Conservation (phyloP, 2,113 vertebrate species). For the Sisor rabdophorus region DNA sequence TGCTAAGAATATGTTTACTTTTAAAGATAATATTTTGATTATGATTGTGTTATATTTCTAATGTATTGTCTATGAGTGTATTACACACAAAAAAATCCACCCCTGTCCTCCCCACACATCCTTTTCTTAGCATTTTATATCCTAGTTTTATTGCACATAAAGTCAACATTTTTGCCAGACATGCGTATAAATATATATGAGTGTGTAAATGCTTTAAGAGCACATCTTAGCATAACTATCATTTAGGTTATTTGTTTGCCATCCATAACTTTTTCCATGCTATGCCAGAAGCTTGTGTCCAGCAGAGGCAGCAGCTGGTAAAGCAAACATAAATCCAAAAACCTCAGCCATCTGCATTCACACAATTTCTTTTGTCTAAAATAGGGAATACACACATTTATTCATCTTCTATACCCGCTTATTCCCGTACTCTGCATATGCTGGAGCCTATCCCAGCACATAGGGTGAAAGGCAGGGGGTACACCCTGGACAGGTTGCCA, state of each 20-base stretch:
- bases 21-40: no score
- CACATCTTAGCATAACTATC: neutral
- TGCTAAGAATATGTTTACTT: no score
- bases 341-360: constrained; percentile 13
- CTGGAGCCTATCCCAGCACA: no score
- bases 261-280: neutral
- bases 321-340: neutral
- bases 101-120: neutral
- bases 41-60: neutral
- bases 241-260: neutral
- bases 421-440: no score
- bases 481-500: no score
- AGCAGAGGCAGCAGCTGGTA: constrained; percentile 11
- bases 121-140: neutral
- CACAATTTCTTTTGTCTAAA: neutral
- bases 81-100: neutral
- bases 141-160: neutral
- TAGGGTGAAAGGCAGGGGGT: no score
- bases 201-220: neutral
- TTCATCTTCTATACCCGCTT: no score
- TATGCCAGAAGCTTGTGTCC: neutral
- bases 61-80: neutral
- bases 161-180: neutral
- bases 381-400: neutral
- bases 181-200: neutral